Conservation (phyloP, 2,888 invertebrate species). For the Lacanobia oleracea region DNA sequence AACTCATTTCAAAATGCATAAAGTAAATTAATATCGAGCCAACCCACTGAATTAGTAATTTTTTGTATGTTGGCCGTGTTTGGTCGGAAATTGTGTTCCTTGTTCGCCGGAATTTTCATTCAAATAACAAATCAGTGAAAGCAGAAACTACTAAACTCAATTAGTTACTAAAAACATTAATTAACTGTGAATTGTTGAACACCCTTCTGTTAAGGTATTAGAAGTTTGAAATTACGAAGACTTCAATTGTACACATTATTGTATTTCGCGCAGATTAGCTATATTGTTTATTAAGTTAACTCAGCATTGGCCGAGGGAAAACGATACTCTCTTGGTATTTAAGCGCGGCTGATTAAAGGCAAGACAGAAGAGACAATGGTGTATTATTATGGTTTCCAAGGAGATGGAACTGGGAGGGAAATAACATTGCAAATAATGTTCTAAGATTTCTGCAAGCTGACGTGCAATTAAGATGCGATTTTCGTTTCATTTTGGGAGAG, state of each 20-base stretch:
- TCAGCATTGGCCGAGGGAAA: slow-evolving; percentile 16
- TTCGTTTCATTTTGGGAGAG: slow-evolving; percentile 7
- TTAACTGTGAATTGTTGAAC: slow-evolving; percentile 24
- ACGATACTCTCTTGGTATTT: slow-evolving; percentile 23
- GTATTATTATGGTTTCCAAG: slow-evolving; percentile 63
- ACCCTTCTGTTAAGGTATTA: slow-evolving; percentile 13
- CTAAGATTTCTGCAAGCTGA: slow-evolving; percentile 5
- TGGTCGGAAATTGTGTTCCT: slow-evolving; percentile 31
- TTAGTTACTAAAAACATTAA: slow-evolving; percentile 37
- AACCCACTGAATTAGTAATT: slow-evolving; percentile 30
- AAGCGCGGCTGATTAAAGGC: slow-evolving; percentile 40
- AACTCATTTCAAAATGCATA: slow-evolving; percentile 18
- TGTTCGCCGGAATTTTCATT: slow-evolving; percentile 3
- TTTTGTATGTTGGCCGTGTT: slow-evolving; percentile 30
- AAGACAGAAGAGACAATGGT: slow-evolving; percentile 67
- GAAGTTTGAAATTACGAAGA: slow-evolving; percentile 13
- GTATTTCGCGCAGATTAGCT: slow-evolving; percentile 9
- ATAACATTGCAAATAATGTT: not conserved
- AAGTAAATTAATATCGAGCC: slow-evolving; percentile 7
- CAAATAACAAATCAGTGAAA: slow-evolving; percentile 26
- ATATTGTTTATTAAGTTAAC: slow-evolving; percentile 12
- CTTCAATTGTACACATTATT: slow-evolving; percentile 27
- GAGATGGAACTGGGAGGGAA: slow-evolving; percentile 18
- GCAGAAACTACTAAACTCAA: slow-evolving; percentile 24
- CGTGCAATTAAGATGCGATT: slow-evolving; percentile 1